Percentiles rank a stretch among this genome's conserved stretches.
phyloP scores from a whole-genome alignment of 2,797 vertebrate species.

The Garrulus glandarius region DNA sequence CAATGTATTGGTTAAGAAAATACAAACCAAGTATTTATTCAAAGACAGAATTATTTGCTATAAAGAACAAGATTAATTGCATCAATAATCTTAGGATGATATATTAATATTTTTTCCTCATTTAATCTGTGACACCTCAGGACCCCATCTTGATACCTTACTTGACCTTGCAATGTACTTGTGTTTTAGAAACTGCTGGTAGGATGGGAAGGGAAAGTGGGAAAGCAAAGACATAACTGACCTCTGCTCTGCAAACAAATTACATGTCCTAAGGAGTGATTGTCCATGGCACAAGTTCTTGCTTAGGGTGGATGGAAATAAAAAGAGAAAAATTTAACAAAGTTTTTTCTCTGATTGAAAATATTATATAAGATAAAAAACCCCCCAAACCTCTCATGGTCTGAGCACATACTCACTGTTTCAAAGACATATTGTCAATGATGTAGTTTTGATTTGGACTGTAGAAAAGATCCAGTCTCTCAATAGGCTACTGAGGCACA shows the following conservation, averaged over 20 bases:
- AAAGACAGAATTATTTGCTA: background rate
- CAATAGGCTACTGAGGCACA: background rate
- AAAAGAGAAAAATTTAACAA: background rate
- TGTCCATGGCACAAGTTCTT: background rate
- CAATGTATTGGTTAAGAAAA: background rate
- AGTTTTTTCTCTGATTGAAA: background rate
- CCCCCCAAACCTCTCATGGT: accelerated
- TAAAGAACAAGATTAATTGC: background rate
- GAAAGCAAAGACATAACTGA: background rate
- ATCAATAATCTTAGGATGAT: background rate
- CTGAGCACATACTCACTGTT: background rate
- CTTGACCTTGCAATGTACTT: background rate
- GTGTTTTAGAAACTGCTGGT: background rate
- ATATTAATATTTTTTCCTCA: background rate
- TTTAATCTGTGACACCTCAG: background rate
- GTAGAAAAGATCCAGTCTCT: background rate
- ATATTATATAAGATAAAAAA: background rate
- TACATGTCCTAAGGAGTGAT: background rate
- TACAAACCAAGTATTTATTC: background rate
- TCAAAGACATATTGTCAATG: background rate
- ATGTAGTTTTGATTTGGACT: background rate
- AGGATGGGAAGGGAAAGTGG: background rate
- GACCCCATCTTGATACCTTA: background rate
- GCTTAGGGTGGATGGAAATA: background rate
- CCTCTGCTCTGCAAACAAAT: background rate